Percentiles rank a stretch among this genome's conserved stretches.
Conservation (phyloP, 2,797 vertebrate species). For the Catamblyrhynchus diadema region DNA sequence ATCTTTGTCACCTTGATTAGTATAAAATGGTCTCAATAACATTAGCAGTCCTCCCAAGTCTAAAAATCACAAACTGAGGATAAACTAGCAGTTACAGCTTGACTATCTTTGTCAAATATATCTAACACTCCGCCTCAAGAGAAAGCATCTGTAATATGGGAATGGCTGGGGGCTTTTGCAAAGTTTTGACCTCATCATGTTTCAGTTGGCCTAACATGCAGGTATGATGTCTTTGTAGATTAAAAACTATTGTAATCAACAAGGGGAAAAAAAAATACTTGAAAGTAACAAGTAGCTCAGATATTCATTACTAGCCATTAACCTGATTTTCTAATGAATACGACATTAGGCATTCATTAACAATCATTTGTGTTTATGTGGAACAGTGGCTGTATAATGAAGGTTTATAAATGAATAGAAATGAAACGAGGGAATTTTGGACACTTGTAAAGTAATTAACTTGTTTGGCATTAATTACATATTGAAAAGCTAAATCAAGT, state of each 20-base stretch:
- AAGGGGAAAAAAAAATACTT: slow-evolving; percentile 49
- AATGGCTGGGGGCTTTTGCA: background rate
- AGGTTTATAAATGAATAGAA: slow-evolving; percentile 79
- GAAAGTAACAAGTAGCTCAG: slow-evolving; percentile 69
- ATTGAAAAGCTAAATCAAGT: slow-evolving; percentile 87
- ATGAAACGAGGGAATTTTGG: slow-evolving; percentile 80
- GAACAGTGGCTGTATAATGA: slow-evolving; percentile 80
- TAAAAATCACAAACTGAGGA: background rate
- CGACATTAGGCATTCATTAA: slow-evolving; percentile 80
- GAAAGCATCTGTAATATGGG: background rate
- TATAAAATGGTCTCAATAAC: background rate
- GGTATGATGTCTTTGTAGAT: slow-evolving; percentile 69
- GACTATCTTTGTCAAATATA: background rate
- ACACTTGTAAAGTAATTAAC: slow-evolving; percentile 86
- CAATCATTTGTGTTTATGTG: slow-evolving; percentile 82
- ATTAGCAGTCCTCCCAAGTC: background rate
- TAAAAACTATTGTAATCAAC: slow-evolving; percentile 63
- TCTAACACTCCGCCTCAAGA: background rate
- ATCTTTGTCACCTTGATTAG: background rate
- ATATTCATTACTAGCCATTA: slow-evolving; percentile 78
- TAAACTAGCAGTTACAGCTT: background rate
- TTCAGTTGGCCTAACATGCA: slow-evolving; percentile 48
- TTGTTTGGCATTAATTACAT: slow-evolving; percentile 86
- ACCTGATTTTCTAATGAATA: slow-evolving; percentile 84
- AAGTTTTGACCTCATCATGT: slow-evolving; percentile 44